These are phyloP conservation scores for Gonioctena quinquepunctata DNA, from an alignment of 1,140 invertebrate species.

Conservation along the genomic window DNA sequence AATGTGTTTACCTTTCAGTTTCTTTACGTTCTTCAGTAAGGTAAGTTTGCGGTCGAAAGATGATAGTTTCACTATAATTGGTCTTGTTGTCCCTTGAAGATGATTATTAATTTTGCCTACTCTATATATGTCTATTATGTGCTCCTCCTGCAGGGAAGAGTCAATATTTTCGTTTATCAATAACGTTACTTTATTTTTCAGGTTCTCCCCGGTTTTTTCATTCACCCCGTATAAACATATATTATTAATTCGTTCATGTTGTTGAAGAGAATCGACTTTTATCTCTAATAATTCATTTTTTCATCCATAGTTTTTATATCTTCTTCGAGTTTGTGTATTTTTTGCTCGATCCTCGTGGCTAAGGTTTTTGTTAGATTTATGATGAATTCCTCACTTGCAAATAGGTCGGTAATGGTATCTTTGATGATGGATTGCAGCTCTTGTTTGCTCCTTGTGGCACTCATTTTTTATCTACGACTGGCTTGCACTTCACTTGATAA, in stretches of 20 bases:
- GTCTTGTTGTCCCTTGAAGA: background rate
- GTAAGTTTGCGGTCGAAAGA: background rate
- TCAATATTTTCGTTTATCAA: background rate
- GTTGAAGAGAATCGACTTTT: background rate
- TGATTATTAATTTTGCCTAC: background rate
- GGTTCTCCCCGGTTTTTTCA: background rate
- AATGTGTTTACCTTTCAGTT: background rate
- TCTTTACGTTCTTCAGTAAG: background rate
- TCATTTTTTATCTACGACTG: too few species aligned
- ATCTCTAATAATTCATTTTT: background rate
- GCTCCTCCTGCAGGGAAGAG: too few species aligned
- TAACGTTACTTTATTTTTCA: background rate
- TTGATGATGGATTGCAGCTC: slow-evolving; percentile 1
- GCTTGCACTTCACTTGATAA: too few species aligned
- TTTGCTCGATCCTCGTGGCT: background rate
- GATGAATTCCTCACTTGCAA: background rate
- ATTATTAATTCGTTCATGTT: background rate
- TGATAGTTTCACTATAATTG: background rate
- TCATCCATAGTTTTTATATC: background rate
- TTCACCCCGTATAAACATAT: background rate
- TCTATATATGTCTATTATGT: background rate
- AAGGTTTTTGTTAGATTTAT: background rate
- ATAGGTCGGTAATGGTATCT: background rate
- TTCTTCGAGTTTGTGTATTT: background rate
- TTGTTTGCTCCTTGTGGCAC: background rate